phyloP scores from a whole-genome alignment of 1,140 invertebrate species.

The Gryon sp. region DNA sequence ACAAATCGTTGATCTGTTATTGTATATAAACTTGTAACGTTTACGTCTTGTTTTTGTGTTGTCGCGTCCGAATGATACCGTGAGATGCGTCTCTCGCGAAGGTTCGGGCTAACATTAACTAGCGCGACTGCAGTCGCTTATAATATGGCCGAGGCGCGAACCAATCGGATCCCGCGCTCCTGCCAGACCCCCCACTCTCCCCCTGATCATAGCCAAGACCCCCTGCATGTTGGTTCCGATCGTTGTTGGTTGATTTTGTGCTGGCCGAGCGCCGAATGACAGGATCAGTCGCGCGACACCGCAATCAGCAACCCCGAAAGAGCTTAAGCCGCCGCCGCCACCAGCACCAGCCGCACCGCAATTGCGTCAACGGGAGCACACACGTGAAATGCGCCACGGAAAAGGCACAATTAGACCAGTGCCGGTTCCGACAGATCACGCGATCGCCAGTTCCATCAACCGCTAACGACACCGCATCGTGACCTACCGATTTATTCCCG shows the following conservation, averaged over 20 bases:
- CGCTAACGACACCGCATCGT: neutral
- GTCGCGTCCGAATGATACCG: slow-evolving; percentile 35
- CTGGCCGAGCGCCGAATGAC: slow-evolving; percentile 33
- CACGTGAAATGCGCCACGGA: slow-evolving; percentile 10
- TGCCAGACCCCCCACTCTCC: slow-evolving; percentile 67
- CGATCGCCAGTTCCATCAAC: slow-evolving; percentile 10
- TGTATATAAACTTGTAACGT: too few relatives aligned
- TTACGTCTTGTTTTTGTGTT: slow-evolving; percentile 30
- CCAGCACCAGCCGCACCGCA: neutral
- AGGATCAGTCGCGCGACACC: slow-evolving; percentile 35
- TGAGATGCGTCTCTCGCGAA: slow-evolving; percentile 75
- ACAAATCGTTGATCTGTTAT: too few relatives aligned
- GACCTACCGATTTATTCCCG: neutral
- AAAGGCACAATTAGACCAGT: slow-evolving; percentile 10
- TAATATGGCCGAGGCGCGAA: slow-evolving; percentile 78
- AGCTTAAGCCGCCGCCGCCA: slow-evolving; percentile 24
- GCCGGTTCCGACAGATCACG: slow-evolving; percentile 9
- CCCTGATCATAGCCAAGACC: slow-evolving; percentile 64
- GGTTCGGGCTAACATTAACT: slow-evolving; percentile 78
- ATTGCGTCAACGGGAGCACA: slow-evolving; percentile 41
- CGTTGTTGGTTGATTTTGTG: slow-evolving; percentile 54
- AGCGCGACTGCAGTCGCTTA: slow-evolving; percentile 76
- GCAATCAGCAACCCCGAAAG: slow-evolving; percentile 37
- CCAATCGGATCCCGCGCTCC: slow-evolving; percentile 75
- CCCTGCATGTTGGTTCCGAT: slow-evolving; percentile 71